A percentile compares a stretch with the other conserved stretches of the same genome.
Conservation (phyloP, 2,888 invertebrate genomes). For the Graphium colonna region DNA sequence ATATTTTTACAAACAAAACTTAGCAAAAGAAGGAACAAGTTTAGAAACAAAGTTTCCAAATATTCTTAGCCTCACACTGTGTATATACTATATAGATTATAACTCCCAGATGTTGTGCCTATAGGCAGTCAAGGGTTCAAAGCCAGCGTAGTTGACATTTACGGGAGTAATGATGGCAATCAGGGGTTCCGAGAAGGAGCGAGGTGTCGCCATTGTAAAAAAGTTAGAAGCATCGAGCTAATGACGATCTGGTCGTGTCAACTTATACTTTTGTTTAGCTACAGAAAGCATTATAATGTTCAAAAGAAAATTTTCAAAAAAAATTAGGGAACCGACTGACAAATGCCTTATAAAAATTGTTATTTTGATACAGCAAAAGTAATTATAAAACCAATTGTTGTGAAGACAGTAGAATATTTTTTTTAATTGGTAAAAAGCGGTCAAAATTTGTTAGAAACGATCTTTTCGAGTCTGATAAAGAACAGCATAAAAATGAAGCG, state of each 20-base stretch:
- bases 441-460: too few species aligned
- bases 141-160: slow-evolving; percentile 9
- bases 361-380: too few species aligned
- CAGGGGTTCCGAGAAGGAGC: slow-evolving; percentile 18
- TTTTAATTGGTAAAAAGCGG: too few species aligned
- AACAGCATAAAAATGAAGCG: too few species aligned
- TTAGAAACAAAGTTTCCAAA: not conserved
- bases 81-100: not conserved
- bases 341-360: too few species aligned
- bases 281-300: too few species aligned
- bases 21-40: not conserved
- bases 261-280: too few species aligned
- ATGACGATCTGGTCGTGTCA: not conserved
- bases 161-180: slow-evolving; percentile 16
- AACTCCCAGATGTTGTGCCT: not conserved
- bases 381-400: too few species aligned
- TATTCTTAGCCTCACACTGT: not conserved
- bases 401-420: too few species aligned
- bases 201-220: slow-evolving; percentile 12
- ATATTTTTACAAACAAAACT: not conserved
- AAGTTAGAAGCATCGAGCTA: slow-evolving; percentile 9
- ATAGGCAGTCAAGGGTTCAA: not conserved
- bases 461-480: too few species aligned
- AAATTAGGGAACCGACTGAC: too few species aligned
- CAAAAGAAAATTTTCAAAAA: too few species aligned